Base-by-base conservation (phyloP, 2,797 vertebrate genomes). In the Hapalemur alaotrensis region DNA sequence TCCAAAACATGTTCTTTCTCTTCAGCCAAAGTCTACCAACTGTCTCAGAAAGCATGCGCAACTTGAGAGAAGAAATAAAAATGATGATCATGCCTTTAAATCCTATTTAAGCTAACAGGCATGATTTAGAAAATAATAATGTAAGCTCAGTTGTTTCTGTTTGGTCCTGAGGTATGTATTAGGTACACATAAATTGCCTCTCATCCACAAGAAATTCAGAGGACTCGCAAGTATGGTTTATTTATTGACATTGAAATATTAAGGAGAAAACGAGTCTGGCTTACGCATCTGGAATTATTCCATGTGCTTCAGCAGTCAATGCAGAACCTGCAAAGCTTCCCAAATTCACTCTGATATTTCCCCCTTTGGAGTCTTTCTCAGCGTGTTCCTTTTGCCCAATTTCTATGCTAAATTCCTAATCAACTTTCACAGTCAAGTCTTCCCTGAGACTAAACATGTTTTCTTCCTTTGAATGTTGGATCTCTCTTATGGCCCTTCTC, bases 221-320 rank as follows among this genome's bases (percentile, higher is more conserved):
- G 25, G 32, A 84, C 61, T 93, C 48, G 73, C 28, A 69, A 32
- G 54, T 41, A 23, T 81, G 25, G 35, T 7, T 46, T 2, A 7
- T 76, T 91, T 83, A 46, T 54, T 81, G 59, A 87, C 92, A 81
- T 3, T 57, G 25, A 88, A 95, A 94, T 72, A 59, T 59, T 89
- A 81, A 52, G 54, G 72, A 86, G 32, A 67, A 91, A 91, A 54
- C 41, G 46, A 11, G 30, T 50, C 65, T 87, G 38, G 35, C 8
- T 95, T 73, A 28, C 15, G 61, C 22, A 65, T 48, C 23, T 76
- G 82, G 48, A 76, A 83, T 87, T 61, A 82, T 4, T 79, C 25
- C 43, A 81, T 82, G 50, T 84, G 76, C 50, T 89, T 91, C n/a
- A 89, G 30, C 17, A 84, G 30, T 93, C 75, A 94, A 28, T 0